Percentiles rank a stretch among this genome's conserved stretches.
These are phyloP conservation scores for Scortum barcoo DNA, from an alignment of 2,113 vertebrate genomes.

Conservation along the genomic window DNA sequence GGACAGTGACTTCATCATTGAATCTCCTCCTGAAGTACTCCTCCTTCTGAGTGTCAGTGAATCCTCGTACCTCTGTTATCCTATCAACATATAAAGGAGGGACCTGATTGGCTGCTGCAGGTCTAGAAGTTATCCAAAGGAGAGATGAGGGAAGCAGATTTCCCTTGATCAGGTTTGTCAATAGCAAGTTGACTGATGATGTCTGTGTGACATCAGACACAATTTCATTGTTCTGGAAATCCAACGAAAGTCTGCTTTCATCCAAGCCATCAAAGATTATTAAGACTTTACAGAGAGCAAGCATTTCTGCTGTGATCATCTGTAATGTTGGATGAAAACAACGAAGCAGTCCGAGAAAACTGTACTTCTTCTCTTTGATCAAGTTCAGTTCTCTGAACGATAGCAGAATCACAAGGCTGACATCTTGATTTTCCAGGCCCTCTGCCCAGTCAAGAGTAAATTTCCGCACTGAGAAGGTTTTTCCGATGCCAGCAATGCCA, in stretches of 20 bases:
- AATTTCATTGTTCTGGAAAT: constrained; percentile 19
- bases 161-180: constrained; percentile 31
- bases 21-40: constrained; percentile 26
- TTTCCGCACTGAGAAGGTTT: constrained; percentile 15
- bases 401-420: constrained; percentile 29
- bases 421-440: constrained; percentile 22
- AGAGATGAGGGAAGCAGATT: constrained; percentile 38
- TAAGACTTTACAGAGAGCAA: constrained; percentile 28
- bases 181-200: constrained; percentile 18
- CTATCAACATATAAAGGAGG: constrained; percentile 26
- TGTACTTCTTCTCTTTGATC: constrained; percentile 22
- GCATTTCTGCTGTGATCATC: constrained; percentile 5
- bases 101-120: constrained; percentile 41
- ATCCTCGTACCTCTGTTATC: constrained; percentile 40
- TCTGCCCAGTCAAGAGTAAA: constrained; percentile 37
- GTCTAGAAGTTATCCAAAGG: constrained; percentile 41
- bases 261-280: constrained; percentile 31
- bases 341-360: constrained; percentile 18
- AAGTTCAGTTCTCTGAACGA: constrained; percentile 17
- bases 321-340: constrained; percentile 22
- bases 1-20: not conserved
- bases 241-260: constrained; percentile 24
- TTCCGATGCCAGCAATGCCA: constrained; percentile 28
- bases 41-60: constrained; percentile 27
- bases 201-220: constrained; percentile 13